These are phyloP conservation scores for Jaculus jaculus DNA, from an alignment of 2,113 vertebrate genomes.

Conservation along the genomic window DNA sequence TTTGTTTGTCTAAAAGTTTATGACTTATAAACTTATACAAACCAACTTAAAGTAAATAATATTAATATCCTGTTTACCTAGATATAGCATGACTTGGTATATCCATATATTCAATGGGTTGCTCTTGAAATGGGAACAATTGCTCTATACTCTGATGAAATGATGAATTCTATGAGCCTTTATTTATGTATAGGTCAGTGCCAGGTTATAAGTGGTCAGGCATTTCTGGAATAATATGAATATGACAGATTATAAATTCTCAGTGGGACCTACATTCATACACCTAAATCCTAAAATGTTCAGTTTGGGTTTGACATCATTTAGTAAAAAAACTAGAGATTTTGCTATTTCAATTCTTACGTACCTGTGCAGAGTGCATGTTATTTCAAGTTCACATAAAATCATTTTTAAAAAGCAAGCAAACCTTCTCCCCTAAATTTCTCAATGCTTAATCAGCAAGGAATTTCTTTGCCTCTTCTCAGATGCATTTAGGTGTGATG, in stretches of 20 bases:
- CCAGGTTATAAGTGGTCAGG: background rate
- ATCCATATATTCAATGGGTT: background rate
- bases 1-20: background rate
- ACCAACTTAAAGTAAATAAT: background rate
- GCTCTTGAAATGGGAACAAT: background rate
- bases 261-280: background rate
- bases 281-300: background rate
- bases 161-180: background rate
- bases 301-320: background rate
- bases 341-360: constrained; percentile 30
- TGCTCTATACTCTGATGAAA: background rate
- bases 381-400: background rate
- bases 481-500: background rate
- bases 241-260: background rate
- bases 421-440: background rate
- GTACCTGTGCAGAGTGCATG: background rate
- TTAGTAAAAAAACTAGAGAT: constrained; percentile 8
- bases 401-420: background rate
- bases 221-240: background rate
- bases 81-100: background rate
- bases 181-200: background rate
- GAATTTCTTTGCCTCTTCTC: background rate
- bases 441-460: background rate
- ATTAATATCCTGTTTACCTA: background rate
- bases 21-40: background rate